Conservation (phyloP, 2,888 invertebrate genomes). For the Scaptomyza caliginosa region DNA sequence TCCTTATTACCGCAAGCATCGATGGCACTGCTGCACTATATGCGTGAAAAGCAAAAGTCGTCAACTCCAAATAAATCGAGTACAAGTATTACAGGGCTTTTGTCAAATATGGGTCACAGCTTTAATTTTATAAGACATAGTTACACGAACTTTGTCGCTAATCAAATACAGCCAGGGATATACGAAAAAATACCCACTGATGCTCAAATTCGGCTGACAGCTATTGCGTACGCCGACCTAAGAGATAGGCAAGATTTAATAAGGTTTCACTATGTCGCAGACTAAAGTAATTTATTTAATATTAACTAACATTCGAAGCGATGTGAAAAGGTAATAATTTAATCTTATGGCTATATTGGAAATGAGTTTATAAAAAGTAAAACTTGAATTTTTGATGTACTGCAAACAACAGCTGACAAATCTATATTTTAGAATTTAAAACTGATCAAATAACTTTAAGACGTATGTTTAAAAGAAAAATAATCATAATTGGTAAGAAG, state of each 20-base stretch:
- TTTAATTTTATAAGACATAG: slow-evolving; percentile 30
- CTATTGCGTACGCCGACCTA: slow-evolving; percentile 7
- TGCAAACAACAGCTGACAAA: background rate
- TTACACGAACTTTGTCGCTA: slow-evolving; percentile 32
- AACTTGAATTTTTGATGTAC: too few relatives aligned
- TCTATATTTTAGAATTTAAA: background rate
- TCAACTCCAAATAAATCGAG: background rate
- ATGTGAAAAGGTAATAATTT: too few relatives aligned
- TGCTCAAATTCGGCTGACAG: slow-evolving; percentile 9
- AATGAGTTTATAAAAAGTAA: too few relatives aligned
- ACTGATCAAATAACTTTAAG: background rate
- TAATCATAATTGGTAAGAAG: background rate
- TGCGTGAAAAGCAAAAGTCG: background rate
- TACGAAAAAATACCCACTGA: slow-evolving; percentile 16
- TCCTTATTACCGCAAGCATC: slow-evolving; percentile 5
- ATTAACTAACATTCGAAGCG: too few relatives aligned
- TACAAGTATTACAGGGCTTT: background rate
- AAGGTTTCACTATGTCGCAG: background rate
- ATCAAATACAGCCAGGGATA: slow-evolving; percentile 8
- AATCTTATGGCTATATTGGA: too few relatives aligned
- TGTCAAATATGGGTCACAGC: slow-evolving; percentile 3
- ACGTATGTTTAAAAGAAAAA: background rate
- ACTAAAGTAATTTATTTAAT: too few relatives aligned
- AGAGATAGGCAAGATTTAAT: background rate
- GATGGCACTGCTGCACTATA: background rate